Conservation (phyloP, 2,888 invertebrate genomes). For the Limulus polyphemus region DNA sequence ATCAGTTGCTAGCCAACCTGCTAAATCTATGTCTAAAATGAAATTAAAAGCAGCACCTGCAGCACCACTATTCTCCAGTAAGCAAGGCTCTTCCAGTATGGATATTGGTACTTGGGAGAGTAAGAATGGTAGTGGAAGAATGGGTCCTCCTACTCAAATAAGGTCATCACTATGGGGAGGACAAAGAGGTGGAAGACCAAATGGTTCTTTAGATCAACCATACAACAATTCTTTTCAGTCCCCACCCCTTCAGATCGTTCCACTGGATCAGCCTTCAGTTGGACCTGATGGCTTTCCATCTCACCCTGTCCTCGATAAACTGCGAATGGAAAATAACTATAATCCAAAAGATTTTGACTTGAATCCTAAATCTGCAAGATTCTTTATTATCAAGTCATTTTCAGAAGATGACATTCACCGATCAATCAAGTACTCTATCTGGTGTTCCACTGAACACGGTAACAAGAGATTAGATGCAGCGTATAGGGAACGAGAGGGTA, state of each 20-base stretch:
- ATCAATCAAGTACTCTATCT: slow-evolving; percentile 90
- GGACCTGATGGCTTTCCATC: slow-evolving; percentile 32
- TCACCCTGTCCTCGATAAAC: slow-evolving; percentile 70
- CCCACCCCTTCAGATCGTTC: slow-evolving; percentile 19
- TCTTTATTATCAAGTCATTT: slow-evolving; percentile 96
- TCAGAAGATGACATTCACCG: slow-evolving; percentile 86
- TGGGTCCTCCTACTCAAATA: slow-evolving; percentile 30
- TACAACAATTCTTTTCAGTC: slow-evolving; percentile 17
- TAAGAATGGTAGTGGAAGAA: slow-evolving; percentile 38
- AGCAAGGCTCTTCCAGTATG: slow-evolving; percentile 57
- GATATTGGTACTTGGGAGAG: slow-evolving; percentile 87
- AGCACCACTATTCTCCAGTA: slow-evolving; percentile 80
- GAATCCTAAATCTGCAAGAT: slow-evolving; percentile 66
- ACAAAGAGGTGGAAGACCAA: slow-evolving; percentile 28
- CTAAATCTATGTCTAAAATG: slow-evolving; percentile 45
- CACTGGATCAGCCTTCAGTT: slow-evolving; percentile 28
- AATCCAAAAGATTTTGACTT: slow-evolving; percentile 86
- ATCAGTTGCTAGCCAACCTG: slow-evolving; percentile 89
- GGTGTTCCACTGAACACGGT: slow-evolving; percentile 98
- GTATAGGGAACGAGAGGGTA: slow-evolving; percentile 61
- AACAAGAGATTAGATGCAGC: slow-evolving; percentile 87
- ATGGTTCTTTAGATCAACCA: slow-evolving; percentile 25
- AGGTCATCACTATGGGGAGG: slow-evolving; percentile 30
- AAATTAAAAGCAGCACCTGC: slow-evolving; percentile 73
- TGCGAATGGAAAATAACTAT: slow-evolving; percentile 79